Evolutionary conservation across 1,140 invertebrate genomes (phyloP), one percentile per base, ranked within the genome.

Genomic region (Pemphigus obesinymphae): DNA sequence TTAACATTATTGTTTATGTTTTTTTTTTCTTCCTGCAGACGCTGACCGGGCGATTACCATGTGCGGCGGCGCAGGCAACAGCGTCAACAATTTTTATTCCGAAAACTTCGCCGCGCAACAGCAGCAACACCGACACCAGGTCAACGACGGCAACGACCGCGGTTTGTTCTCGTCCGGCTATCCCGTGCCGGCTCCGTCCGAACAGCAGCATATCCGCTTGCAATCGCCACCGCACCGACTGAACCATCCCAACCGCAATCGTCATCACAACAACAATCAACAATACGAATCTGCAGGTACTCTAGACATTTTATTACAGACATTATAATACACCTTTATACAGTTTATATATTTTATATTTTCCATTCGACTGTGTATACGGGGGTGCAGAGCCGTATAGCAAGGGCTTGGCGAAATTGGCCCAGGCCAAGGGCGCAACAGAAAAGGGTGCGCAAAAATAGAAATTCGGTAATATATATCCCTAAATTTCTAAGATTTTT

Each of bases 151-250:
- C 29, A n/a, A 31, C 70, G n/a, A 37, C n/a, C 17, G 68, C 20
- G n/a, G n/a, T 13, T 26, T 50, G 29, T 73, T 48, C 8, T 73
- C 43, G 50, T 50, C 70, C 66, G 66, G 3, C 3, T 73, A 50
- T 50, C 70, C 70, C 3, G 43, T 29, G 17, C 40, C 43, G 40
- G 70, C 17, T 11, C 26, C 70, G 7, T 29, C 70, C 45, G 68
- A 70, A 73, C 43, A 43, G 17, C 70, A 48, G 43, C 70, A 48
- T 31, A 73, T 73, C 26, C 70, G 70, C 17, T 73, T 73, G 43
- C 70, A 73, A 73, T 73, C 70, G 45, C 70, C 70, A 20, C 70
- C 70, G 20, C 70, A 73, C 26, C 23, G 70, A 73, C 70, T 73
- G 26, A 73, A 73, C 43, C 43, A 73, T 31, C 70, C 43, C 26